Percentiles rank a stretch among this genome's conserved stretches.
Evolutionary conservation across 2,113 vertebrate species (phyloP).

Genomic region (Solenodon paradoxus): DNA sequence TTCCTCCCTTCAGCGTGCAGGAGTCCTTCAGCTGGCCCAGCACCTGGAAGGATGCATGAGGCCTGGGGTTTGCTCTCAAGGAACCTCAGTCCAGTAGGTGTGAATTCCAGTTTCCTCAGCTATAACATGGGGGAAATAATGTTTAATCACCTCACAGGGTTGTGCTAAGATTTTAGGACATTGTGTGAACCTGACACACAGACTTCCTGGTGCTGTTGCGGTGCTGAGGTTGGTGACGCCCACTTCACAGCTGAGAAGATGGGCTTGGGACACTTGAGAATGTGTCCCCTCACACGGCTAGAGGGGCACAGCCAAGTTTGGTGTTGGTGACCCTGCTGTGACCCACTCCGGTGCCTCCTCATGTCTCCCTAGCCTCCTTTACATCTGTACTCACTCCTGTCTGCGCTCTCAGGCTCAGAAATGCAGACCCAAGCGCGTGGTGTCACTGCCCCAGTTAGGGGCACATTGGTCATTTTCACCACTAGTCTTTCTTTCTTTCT

Average conservation of each 20-base stretch:
- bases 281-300: background rate
- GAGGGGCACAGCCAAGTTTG: background rate
- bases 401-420: background rate
- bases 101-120: background rate
- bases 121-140: background rate
- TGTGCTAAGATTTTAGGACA: background rate
- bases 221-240: background rate
- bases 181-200: background rate
- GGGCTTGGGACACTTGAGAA: background rate
- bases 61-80: background rate
- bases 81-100: background rate
- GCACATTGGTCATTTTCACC: background rate
- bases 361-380: too few relatives aligned
- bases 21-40: background rate
- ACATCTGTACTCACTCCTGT: background rate
- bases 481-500: background rate
- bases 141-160: background rate
- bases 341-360: background rate
- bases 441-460: background rate
- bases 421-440: background rate
- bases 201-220: background rate
- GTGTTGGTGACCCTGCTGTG: fast-evolving
- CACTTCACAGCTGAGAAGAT: background rate
- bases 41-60: background rate
- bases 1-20: background rate